phyloP scores from a whole-genome alignment of 2,888 invertebrate species.

The Operophtera brumata region DNA sequence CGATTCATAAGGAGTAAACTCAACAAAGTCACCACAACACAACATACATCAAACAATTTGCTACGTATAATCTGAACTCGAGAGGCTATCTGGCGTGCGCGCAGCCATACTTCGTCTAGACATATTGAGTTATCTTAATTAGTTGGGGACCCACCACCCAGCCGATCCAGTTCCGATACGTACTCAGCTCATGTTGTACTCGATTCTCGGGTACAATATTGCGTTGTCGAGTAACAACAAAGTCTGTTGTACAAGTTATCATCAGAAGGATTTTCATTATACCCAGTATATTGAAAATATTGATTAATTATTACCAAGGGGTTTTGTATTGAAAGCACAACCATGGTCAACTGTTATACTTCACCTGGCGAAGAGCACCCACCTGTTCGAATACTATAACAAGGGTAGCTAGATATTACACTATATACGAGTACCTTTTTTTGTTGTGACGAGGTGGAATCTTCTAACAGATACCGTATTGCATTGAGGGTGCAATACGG shows the following conservation, averaged over 20 bases:
- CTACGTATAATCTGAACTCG: constrained; percentile 38
- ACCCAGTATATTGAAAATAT: background rate
- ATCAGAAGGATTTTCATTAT: background rate
- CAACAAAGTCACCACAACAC: constrained; percentile 13
- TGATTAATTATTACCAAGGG: too few relatives aligned
- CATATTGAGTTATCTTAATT: constrained; percentile 60
- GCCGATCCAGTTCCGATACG: constrained; percentile 41
- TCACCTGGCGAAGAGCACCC: too few relatives aligned
- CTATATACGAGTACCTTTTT: too few relatives aligned
- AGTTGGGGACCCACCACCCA: constrained; percentile 49
- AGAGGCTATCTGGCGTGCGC: constrained; percentile 48
- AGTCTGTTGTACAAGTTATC: background rate
- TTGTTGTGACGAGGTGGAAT: too few relatives aligned
- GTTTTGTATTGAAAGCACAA: too few relatives aligned
- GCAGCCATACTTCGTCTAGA: constrained; percentile 51
- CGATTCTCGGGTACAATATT: background rate
- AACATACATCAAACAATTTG: constrained; percentile 48
- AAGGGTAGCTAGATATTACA: too few relatives aligned
- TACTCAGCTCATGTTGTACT: constrained; percentile 10
- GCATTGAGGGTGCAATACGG: too few relatives aligned
- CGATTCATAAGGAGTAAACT: too few relatives aligned
- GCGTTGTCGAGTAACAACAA: background rate
- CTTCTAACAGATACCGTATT: too few relatives aligned
- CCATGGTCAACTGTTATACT: too few relatives aligned
- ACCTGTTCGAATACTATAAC: too few relatives aligned